Evolutionary conservation across 2,797 vertebrate species (phyloP).

Genomic region (Xenops minutus): DNA sequence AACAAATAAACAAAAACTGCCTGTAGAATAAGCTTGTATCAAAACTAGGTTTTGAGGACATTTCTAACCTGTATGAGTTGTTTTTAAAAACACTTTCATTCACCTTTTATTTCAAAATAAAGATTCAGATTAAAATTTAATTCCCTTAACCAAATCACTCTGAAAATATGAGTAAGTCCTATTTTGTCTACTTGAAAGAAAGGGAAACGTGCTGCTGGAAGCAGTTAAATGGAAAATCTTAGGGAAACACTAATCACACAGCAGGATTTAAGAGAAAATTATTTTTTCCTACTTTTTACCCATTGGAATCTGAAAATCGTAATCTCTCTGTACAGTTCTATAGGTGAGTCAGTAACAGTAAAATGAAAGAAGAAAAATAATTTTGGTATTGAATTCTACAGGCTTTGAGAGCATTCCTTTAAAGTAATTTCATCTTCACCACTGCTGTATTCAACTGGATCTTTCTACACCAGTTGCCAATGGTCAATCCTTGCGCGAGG

Average conservation of each 20-base stretch:
- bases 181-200: background rate
- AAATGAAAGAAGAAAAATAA: fast-evolving
- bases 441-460: background rate
- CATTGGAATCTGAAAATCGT: background rate
- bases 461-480: background rate
- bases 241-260: background rate
- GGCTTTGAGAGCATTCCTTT: background rate
- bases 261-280: background rate
- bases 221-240: background rate
- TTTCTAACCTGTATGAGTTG: fast-evolving
- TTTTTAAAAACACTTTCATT: background rate
- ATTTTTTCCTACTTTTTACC: background rate
- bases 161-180: background rate
- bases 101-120: background rate
- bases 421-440: background rate
- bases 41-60: background rate
- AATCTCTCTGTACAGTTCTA: background rate
- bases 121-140: background rate
- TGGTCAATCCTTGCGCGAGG: fast-evolving
- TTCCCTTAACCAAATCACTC: background rate
- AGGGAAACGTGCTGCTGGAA: background rate
- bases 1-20: background rate
- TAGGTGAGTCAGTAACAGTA: background rate
- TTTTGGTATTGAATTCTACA: background rate
- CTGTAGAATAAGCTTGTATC: background rate